Conservation (phyloP, 2,113 vertebrate species). For the Xyliphius kryptos region DNA sequence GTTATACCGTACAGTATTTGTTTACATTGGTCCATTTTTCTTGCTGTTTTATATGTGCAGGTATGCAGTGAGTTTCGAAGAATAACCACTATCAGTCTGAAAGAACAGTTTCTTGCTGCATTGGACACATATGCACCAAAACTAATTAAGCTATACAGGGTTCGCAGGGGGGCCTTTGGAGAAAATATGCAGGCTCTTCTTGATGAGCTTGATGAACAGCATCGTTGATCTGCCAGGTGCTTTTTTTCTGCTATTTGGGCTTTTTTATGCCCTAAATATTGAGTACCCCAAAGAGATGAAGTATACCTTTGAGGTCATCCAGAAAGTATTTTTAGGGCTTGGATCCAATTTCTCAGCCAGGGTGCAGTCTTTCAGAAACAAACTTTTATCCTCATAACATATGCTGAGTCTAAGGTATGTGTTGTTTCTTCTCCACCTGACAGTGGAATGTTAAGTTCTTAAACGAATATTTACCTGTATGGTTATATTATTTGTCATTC, state of each 20-base stretch:
- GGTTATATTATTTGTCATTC: no score
- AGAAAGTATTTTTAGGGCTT: conserved; percentile 13
- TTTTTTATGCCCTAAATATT: not conserved
- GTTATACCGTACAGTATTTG: no score
- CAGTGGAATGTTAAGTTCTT: no score
- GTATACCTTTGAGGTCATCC: conserved; percentile 26
- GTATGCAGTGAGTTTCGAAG: no score
- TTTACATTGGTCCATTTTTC: no score
- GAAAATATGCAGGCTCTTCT: not conserved
- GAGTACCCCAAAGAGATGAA: conserved; percentile 16
- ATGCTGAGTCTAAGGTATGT: no score
- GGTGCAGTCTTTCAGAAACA: not conserved
- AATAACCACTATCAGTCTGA: no score
- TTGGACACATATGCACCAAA: not conserved
- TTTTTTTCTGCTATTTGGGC: conserved; percentile 4
- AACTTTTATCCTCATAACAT: conserved; percentile 3
- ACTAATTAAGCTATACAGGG: not conserved
- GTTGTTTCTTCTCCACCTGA: no score
- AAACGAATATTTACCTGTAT: no score
- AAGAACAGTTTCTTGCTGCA: not conserved
- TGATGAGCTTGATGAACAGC: conserved; percentile 1
- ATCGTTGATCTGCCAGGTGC: no score
- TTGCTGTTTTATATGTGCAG: no score
- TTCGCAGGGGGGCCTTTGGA: not conserved
- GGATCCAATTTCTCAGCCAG: conserved; percentile 6